Evolutionary conservation across 2,113 vertebrate species (phyloP), one percentile per base, ranked within the genome.

Genomic region (Pedetes capensis): DNA sequence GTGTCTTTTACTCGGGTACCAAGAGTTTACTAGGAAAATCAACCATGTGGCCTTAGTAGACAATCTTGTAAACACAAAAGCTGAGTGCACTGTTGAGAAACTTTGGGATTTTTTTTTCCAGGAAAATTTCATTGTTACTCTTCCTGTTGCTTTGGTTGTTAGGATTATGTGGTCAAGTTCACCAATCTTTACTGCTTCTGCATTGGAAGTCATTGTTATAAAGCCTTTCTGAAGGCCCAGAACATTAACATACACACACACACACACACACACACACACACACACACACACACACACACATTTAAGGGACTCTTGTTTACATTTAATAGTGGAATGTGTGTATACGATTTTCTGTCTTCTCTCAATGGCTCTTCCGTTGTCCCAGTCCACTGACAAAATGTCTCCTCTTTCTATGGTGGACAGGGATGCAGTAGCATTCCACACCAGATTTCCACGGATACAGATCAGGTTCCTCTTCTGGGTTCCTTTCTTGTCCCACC

Each of bases 281-380:
- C n/a, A n/a, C n/a, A n/a, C n/a, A n/a, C n/a, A n/a, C n/a, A n/a
- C n/a, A n/a, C n/a, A n/a, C n/a, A n/a, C n/a, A n/a, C n/a, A n/a
- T n/a, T n/a, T n/a, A n/a, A n/a, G n/a, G n/a, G n/a, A n/a, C n/a
- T 66, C 44, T 53, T 53, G 12, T 51, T 51, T 49, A 22, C 27
- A 23, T 5, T 42, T 34, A 34, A 39, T 49, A 29, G n/a, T n/a
- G n/a, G n/a, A n/a, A n/a, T 47, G 18, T 32, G 37, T 44, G n/a
- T 6, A 3, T 3, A 8, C 4, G 16, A 39, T 23, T 14, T 42
- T 34, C 4, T 2, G 25, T 3, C 20, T 16, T 57, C 39, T 34
- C 37, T n/a, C 69, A 32, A 11, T 42, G n/a, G 17, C 9, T 85
- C 47, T 29, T 32, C n/a, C n/a, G n/a, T n/a, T n/a, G n/a, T n/a